Base-by-base conservation (phyloP, 2,113 vertebrate species). In the Rafetus swinhoei region DNA sequence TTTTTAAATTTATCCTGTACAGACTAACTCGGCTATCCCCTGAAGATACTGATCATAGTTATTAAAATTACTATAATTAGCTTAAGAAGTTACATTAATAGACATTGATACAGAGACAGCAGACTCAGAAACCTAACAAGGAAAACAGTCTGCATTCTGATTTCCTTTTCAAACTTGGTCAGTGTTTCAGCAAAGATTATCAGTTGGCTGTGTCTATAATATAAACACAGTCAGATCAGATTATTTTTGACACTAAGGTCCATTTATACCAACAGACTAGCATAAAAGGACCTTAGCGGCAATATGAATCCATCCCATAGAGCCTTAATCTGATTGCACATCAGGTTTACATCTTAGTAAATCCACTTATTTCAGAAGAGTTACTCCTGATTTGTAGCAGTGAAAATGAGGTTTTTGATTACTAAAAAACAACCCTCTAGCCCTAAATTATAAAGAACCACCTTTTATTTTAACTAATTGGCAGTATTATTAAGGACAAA, bases 41-140 rank as follows among this genome's bases (percentile, higher is more conserved):
- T 39, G n/a, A 19, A 53, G 53, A 60, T 27, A 69, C 32, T 69
- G 32, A 32, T n/a, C 16, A 69, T 69, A 69, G 65, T 3, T 69
- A 18, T 69, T 69, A 69, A 55, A 60, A 95, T 92, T 52, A 94
- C 60, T 6, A 5, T 74, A 86, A 93, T 82, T 88, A 69, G n/a
- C 54, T 74, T 13, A 89, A 91, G 65, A 94, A 88, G 50, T 29
- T 74, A 3, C 45, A 86, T 74, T 89, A 90, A 82, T 35, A 56
- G 55, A 4, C 22, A 84, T 82, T 81, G 56, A n/a, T 88, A 50
- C 69, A 92, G 55, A 69, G 16, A 53, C 29, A 79, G 92, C 84
- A 77, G 29, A 50, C 84, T 90, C 74, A 89, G 72, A 95, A 92
- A 80, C 82, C 18, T 24, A 25, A 65, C 22, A 16, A 24, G 0